Percentiles rank a stretch among this genome's conserved stretches.
Evolutionary conservation across 2,888 invertebrate species (phyloP).

Genomic region (Aspidiotus destructor): DNA sequence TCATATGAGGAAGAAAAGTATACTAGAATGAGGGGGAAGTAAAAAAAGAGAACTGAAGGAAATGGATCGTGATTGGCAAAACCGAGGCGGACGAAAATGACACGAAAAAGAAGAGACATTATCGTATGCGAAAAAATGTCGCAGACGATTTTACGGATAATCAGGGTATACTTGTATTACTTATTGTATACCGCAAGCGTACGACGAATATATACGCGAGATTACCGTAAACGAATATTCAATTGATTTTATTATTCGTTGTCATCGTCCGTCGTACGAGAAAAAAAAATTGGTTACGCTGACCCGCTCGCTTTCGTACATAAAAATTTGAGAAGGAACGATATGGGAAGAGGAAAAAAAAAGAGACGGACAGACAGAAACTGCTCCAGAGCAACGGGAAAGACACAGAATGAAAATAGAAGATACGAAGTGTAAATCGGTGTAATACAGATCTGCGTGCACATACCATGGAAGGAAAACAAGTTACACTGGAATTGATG

Average conservation of each 20-base stretch:
- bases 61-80: too few relatives aligned
- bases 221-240: too few relatives aligned
- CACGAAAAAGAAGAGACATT: too few relatives aligned
- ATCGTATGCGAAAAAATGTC: too few relatives aligned
- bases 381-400: neutral
- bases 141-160: too few relatives aligned
- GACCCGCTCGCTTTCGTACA: neutral
- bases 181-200: too few relatives aligned
- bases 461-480: constrained; percentile 32
- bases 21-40: too few relatives aligned
- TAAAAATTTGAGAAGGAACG: neutral
- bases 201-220: too few relatives aligned
- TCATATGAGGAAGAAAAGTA: too few relatives aligned
- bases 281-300: constrained; percentile 2
- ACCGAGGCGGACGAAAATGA: too few relatives aligned
- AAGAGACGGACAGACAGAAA: neutral
- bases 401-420: neutral
- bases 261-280: neutral
- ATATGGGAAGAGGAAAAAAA: neutral
- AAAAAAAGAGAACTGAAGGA: too few relatives aligned
- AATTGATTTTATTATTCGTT: neutral
- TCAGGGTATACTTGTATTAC: too few relatives aligned
- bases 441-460: constrained; percentile 13
- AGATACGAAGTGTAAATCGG: constrained; percentile 3
- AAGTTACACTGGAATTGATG: constrained; percentile 28